A percentile compares a stretch with the other conserved stretches of the same genome.
These are phyloP conservation scores for Moxostoma hubbsi DNA, from an alignment of 2,797 vertebrate species.

Conservation along the genomic window DNA sequence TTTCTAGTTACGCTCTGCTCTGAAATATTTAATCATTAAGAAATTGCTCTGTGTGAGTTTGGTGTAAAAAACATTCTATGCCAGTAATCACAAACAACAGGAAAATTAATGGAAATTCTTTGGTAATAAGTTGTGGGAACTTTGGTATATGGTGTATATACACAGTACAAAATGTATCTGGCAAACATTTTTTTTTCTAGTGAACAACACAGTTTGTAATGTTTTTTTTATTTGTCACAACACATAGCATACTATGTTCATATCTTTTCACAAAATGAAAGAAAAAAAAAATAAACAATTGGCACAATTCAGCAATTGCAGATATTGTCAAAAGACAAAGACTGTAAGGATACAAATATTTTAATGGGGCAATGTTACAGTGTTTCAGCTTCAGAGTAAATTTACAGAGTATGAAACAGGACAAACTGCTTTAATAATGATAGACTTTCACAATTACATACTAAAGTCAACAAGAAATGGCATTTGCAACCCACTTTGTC, in stretches of 20 bases:
- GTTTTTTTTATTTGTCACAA: constrained; percentile 38
- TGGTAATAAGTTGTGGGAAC: no score
- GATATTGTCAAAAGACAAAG: background rate
- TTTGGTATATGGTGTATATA: no score
- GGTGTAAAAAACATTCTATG: no score
- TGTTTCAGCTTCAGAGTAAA: constrained; percentile 44
- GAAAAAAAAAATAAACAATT: constrained; percentile 14
- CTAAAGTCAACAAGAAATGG: constrained; percentile 13
- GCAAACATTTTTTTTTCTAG: background rate
- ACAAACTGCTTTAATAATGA: constrained; percentile 62
- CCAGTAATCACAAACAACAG: no score
- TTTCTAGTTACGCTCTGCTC: no score
- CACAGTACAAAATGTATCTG: background rate
- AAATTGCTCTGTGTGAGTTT: no score
- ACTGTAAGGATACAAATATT: constrained; percentile 66
- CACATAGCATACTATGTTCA: constrained; percentile 28
- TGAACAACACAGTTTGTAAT: constrained; percentile 14
- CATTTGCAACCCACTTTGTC: background rate
- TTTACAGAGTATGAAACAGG: constrained; percentile 62
- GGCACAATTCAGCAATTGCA: constrained; percentile 26
- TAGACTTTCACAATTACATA: constrained; percentile 60
- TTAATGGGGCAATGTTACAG: constrained; percentile 59
- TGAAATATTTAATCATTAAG: no score
- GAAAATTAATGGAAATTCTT: no score
- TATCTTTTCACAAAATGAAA: constrained; percentile 21